phyloP scores from a whole-genome alignment of 2,797 vertebrate species.

The Thalassophryne amazonica region DNA sequence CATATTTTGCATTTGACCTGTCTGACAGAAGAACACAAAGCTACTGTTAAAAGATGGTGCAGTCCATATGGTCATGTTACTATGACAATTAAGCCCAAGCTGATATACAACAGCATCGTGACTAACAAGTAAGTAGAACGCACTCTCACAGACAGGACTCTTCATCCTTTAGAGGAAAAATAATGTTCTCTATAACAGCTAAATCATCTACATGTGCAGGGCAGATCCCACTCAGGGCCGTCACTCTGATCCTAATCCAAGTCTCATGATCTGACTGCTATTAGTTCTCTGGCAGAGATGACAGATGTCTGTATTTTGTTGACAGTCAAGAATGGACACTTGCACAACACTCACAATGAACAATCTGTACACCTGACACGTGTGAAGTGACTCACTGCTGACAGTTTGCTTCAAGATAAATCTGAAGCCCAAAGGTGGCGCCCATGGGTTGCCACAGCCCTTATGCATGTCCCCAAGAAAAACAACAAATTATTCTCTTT shows the following conservation, averaged over 20 bases:
- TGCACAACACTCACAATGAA: background rate
- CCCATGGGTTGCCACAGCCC: background rate
- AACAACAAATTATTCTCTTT: background rate
- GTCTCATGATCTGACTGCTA: conserved; percentile 63
- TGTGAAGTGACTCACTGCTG: conserved; percentile 13
- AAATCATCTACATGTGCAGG: conserved; percentile 5
- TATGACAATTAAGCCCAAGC: conserved; percentile 19
- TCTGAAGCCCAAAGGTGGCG: background rate
- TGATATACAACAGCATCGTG: background rate
- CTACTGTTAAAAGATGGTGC: conserved; percentile 22
- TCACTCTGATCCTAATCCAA: conserved; percentile 57
- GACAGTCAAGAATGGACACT: background rate
- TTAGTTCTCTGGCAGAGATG: conserved; percentile 31
- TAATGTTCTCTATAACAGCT: conserved; percentile 8
- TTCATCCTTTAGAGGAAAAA: conserved; percentile 8
- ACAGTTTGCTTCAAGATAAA: background rate
- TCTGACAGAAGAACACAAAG: too few species aligned
- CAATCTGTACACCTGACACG: conserved; percentile 42
- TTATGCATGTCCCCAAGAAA: background rate
- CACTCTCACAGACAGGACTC: background rate
- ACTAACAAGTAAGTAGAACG: conserved; percentile 16
- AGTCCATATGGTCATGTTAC: background rate
- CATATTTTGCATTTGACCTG: too few species aligned
- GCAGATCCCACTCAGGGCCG: conserved; percentile 11
- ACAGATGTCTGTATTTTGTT: too few species aligned